Base-by-base conservation (phyloP, 2,888 invertebrate species). In the Timema podura region DNA sequence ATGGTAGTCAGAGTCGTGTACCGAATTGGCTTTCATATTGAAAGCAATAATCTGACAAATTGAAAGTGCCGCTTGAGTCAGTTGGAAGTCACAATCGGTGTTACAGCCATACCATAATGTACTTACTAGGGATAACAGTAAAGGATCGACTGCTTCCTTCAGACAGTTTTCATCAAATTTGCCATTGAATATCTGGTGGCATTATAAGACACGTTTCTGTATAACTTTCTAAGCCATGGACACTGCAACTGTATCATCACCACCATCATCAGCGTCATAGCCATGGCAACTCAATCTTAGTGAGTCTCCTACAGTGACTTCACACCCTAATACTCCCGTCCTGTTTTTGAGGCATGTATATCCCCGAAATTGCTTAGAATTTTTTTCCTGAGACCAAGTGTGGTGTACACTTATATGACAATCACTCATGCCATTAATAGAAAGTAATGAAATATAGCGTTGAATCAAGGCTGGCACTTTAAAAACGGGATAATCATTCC, bases 291-390 rank as follows among this genome's bases (percentile, higher is more conserved):
- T 57, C 5, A 57, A 57, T 57, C 13, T 11, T n/a, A 11, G 5
- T 9, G 5, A n/a, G 30, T 57, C 0, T 57, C 13, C 6, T 57
- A 57, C 57, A 57, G 5, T n/a, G 57, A 9, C 57, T n/a, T 7
- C 57, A 57, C 57, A 57, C 57, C 10, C 57, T 57, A 6, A 57
- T 57, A 57, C 6, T 57, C 57, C 57, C n/a, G 57, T n/a, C n/a
- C 57, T n/a, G 57, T n/a, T 57, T 57, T 57, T 8, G 57, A 57
- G 15, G 15, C 6, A 57, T 13, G 57, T 1, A 13, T 57, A 57
- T 57, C 6, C 8, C 8, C 9, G n/a, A 57, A 57, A 57, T 57
- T 0, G n/a, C 57, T 57, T n/a, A 57, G 2, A 11, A 57, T 16
- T 13, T 16, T 5, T 57, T 57, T 57, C 57, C 13, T 30, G 15